A percentile compares a stretch with the other conserved stretches of the same genome.
phyloP scores from a whole-genome alignment of 92 coral and sea anemone genomes.

The Siderastrea radians region DNA sequence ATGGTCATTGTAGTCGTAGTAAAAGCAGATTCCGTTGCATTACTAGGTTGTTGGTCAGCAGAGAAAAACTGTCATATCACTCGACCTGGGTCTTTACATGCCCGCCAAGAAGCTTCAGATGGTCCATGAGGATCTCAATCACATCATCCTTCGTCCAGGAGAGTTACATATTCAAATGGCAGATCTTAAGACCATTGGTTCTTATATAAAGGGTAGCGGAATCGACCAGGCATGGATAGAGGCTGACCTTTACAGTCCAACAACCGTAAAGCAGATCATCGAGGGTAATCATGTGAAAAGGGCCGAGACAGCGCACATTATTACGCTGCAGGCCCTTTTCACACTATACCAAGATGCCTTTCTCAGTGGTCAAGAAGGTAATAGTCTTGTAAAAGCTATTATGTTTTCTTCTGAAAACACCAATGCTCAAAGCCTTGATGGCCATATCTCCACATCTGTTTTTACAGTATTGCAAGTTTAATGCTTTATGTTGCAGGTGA shows the following conservation, averaged over 20 bases:
- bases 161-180: constrained; percentile 62
- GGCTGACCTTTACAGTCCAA: constrained; percentile 50
- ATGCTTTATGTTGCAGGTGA: no score
- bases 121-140: constrained; percentile 39
- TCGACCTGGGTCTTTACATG: constrained; percentile 52
- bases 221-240: constrained; percentile 56
- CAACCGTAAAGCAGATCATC: constrained; percentile 48
- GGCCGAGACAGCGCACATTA: constrained; percentile 53
- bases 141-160: constrained; percentile 57
- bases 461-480: no score
- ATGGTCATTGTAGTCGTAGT: no score
- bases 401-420: no score
- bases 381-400: no score
- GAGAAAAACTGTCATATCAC: constrained; percentile 53
- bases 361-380: neutral
- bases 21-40: no score
- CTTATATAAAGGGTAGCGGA: constrained; percentile 51
- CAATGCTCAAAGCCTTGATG: no score
- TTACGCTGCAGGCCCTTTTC: constrained; percentile 50
- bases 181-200: constrained; percentile 40
- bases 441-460: no score
- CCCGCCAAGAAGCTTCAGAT: constrained; percentile 64
- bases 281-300: constrained; percentile 47
- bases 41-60: constrained; percentile 30
- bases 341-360: neutral